Percentiles rank a stretch among this genome's conserved stretches.
Conservation (phyloP, 1,140 invertebrate genomes). For the Lordiphosa collinella region DNA sequence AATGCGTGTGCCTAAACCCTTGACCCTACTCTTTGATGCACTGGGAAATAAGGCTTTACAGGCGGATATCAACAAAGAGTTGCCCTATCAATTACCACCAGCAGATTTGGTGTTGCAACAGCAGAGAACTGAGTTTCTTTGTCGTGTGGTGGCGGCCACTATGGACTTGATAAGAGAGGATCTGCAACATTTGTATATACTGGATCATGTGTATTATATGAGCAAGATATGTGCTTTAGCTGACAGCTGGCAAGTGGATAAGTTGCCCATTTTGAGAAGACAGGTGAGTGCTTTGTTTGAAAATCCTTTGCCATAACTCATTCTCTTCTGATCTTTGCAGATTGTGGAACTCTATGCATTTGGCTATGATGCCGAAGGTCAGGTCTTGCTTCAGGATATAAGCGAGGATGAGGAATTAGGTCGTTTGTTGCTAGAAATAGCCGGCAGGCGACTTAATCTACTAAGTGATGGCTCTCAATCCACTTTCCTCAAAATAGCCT, state of each 20-base stretch:
- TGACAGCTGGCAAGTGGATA: constrained; percentile 89
- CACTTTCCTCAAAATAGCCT: constrained; percentile 84
- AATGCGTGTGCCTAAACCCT: constrained; percentile 86
- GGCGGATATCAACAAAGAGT: constrained; percentile 80
- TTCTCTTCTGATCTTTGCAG: constrained; percentile 32
- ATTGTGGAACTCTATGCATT: constrained; percentile 87
- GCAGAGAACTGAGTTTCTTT: constrained; percentile 83
- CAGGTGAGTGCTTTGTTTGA: constrained; percentile 79
- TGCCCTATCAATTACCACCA: constrained; percentile 74
- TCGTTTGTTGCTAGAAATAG: constrained; percentile 84
- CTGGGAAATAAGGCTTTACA: constrained; percentile 81
- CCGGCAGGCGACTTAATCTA: constrained; percentile 86
- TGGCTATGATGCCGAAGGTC: constrained; percentile 88
- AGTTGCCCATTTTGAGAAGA: constrained; percentile 80
- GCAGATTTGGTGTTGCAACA: constrained; percentile 81
- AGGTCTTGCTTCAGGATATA: constrained; percentile 86
- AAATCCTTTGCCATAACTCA: neutral
- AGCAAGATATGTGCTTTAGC: constrained; percentile 86
- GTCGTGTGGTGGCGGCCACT: constrained; percentile 84
- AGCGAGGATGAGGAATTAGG: constrained; percentile 84
- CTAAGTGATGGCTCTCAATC: constrained; percentile 82
- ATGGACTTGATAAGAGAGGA: constrained; percentile 83
- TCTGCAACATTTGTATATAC: constrained; percentile 81
- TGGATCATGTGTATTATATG: constrained; percentile 85
- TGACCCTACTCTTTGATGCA: constrained; percentile 88